Conservation (phyloP, 2,797 vertebrate genomes). For the Xenops minutus region DNA sequence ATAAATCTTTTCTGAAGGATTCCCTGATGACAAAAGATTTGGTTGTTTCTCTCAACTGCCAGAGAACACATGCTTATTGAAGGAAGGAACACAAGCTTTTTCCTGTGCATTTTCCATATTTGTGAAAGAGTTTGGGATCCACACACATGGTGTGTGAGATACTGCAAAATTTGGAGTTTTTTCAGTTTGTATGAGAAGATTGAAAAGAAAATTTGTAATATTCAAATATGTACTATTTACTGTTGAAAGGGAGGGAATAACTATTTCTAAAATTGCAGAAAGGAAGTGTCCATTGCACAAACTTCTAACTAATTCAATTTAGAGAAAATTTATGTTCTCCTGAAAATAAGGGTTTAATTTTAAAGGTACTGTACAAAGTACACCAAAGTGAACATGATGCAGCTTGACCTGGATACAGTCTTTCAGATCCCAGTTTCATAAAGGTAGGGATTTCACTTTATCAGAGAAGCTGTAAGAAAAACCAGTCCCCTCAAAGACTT, state of each 20-base stretch:
- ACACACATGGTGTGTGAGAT: background rate
- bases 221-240: background rate
- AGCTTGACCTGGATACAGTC: background rate
- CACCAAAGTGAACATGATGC: background rate
- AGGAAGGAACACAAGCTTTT: background rate
- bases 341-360: background rate
- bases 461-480: background rate
- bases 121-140: background rate
- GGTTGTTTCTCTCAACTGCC: slow-evolving; percentile 5
- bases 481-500: background rate
- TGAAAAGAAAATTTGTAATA: background rate
- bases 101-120: background rate
- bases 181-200: background rate
- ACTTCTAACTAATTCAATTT: background rate
- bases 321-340: background rate
- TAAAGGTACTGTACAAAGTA: background rate
- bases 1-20: slow-evolving; percentile 11
- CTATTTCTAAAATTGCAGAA: background rate
- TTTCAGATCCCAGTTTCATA: background rate
- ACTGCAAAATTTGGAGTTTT: background rate
- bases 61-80: background rate
- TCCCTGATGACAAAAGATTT: background rate
- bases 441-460: background rate
- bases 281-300: background rate
- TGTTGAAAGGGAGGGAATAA: background rate